Evolutionary conservation across 2,888 invertebrate species (phyloP).

Genomic region (Parasteatoda lunata): DNA sequence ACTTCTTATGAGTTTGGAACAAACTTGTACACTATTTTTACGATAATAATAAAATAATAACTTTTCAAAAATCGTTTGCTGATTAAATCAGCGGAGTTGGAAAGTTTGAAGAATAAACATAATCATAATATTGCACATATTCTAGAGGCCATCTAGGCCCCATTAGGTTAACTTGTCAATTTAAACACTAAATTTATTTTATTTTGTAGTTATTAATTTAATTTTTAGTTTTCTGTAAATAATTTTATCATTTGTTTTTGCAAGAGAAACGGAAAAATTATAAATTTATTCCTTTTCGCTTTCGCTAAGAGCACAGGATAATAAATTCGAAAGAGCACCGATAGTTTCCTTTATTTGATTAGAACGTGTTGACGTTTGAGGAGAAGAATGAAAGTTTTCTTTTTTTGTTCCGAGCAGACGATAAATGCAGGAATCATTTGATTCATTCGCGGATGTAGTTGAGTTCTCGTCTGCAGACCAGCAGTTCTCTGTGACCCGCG

Average conservation of each 20-base stretch:
- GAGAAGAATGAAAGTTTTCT: neutral
- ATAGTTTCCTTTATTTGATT: too few species aligned
- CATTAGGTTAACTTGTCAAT: constrained; percentile 22
- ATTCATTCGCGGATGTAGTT: constrained; percentile 21
- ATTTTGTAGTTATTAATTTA: too few species aligned
- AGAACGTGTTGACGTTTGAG: neutral
- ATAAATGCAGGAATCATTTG: neutral
- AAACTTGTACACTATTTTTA: neutral
- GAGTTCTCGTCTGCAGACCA: constrained; percentile 51
- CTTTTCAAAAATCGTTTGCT: constrained; percentile 9
- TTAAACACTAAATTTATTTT: too few species aligned
- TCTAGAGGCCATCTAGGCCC: constrained; percentile 53
- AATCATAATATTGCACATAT: constrained; percentile 20
- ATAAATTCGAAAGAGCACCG: too few species aligned
- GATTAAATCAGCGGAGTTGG: constrained; percentile 8
- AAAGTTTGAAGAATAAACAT: constrained; percentile 11
- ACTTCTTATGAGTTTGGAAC: neutral
- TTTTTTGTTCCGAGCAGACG: neutral
- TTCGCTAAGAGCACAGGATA: too few species aligned
- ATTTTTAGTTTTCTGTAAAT: too few species aligned
- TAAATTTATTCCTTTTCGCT: too few species aligned
- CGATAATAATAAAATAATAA: neutral
- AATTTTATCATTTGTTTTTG: too few species aligned
- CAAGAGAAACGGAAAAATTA: too few species aligned
- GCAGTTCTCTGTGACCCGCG: constrained; percentile 61